A percentile compares a stretch with the other conserved stretches of the same genome.
Evolutionary conservation across 1,140 invertebrate species (phyloP).

Genomic region (Myzus persicae): DNA sequence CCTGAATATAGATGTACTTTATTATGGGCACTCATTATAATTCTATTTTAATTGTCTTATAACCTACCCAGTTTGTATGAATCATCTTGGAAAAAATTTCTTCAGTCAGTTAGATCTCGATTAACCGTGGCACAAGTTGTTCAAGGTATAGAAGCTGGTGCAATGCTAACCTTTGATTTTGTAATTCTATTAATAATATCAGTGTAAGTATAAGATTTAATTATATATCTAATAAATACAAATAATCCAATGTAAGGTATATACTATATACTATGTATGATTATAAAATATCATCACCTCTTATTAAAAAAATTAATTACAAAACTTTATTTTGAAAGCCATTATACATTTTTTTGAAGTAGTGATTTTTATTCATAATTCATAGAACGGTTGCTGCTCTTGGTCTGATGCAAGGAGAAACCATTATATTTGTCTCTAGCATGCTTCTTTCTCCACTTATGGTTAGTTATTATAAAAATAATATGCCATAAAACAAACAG

Average conservation of each 20-base stretch:
- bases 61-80: slow-evolving; percentile 24
- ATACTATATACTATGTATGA: no score
- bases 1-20: background rate
- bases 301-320: no score
- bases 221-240: background rate
- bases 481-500: background rate
- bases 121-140: slow-evolving; percentile 77
- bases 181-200: slow-evolving; percentile 74
- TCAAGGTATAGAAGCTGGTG: slow-evolving; percentile 72
- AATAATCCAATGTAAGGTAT: background rate
- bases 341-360: background rate
- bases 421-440: slow-evolving; percentile 76
- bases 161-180: slow-evolving; percentile 78
- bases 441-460: slow-evolving; percentile 83
- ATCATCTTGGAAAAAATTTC: slow-evolving; percentile 68
- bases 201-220: slow-evolving; percentile 66
- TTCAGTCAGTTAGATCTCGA: slow-evolving; percentile 70
- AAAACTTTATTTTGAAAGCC: background rate
- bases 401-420: slow-evolving; percentile 69
- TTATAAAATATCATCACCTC: no score
- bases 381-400: slow-evolving; percentile 66
- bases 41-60: background rate
- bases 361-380: background rate
- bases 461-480: slow-evolving; percentile 65
- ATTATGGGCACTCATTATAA: background rate